Evolutionary conservation across 2,888 invertebrate genomes (phyloP).

Genomic region (Neria commutata): DNA sequence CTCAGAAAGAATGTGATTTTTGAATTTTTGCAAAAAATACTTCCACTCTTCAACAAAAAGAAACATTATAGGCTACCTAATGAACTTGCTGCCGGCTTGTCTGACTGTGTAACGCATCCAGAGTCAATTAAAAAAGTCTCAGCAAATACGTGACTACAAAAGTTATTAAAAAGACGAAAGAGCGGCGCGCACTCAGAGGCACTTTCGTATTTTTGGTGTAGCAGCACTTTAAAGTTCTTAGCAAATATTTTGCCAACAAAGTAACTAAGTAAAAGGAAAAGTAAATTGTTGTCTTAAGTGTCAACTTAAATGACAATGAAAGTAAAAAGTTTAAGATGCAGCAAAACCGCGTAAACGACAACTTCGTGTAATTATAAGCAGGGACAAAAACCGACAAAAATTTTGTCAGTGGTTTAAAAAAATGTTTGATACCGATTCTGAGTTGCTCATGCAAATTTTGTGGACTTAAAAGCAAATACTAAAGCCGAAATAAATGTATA

Average conservation of each 20-base stretch:
- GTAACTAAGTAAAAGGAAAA: constrained; percentile 20
- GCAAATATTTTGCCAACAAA: constrained; percentile 45
- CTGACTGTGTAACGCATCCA: constrained; percentile 15
- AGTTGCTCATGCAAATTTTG: too few species aligned
- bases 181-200: not conserved
- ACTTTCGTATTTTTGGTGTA: constrained; percentile 7
- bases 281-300: constrained; percentile 4
- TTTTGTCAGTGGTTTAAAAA: too few species aligned
- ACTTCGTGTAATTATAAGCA: constrained; percentile 2
- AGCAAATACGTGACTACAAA: constrained; percentile 53
- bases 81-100: constrained; percentile 17
- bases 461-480: too few species aligned
- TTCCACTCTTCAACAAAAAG: too few species aligned
- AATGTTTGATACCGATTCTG: too few species aligned
- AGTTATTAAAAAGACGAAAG: constrained; percentile 24
- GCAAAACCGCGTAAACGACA: constrained; percentile 28
- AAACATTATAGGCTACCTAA: too few species aligned
- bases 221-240: constrained; percentile 34
- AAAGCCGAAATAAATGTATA: too few species aligned
- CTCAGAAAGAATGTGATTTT: not conserved
- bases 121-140: constrained; percentile 56
- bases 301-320: constrained; percentile 33
- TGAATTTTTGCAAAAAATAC: too few species aligned
- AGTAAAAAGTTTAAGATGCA: constrained; percentile 52
- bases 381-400: too few species aligned